Evolutionary conservation across 2,888 invertebrate genomes (phyloP).

Genomic region (Lordiphosa fenestrarum): DNA sequence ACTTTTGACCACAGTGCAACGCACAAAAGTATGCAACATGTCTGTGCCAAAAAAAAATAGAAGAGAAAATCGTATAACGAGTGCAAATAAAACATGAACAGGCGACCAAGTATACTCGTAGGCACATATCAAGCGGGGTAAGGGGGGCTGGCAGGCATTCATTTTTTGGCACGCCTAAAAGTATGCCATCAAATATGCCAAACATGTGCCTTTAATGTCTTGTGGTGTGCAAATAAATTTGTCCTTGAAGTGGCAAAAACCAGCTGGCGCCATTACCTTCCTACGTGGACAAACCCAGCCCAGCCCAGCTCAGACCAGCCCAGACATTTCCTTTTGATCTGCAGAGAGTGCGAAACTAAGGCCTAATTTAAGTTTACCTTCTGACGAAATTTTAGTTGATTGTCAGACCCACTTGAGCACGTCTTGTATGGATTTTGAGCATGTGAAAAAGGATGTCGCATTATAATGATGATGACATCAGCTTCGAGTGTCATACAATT

Average conservation of each 20-base stretch:
- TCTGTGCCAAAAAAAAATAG: conserved; percentile 28
- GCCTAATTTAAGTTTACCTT: too few species aligned
- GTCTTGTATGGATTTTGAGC: too few species aligned
- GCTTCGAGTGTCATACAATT: too few species aligned
- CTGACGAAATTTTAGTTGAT: too few species aligned
- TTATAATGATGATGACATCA: too few species aligned
- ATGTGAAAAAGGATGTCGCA: too few species aligned
- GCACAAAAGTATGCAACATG: conserved; percentile 62
- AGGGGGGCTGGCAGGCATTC: not conserved
- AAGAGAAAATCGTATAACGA: conserved; percentile 52
- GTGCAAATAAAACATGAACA: conserved; percentile 61
- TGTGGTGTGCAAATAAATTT: conserved; percentile 35
- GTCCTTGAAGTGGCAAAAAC: conserved; percentile 23
- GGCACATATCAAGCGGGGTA: conserved; percentile 13
- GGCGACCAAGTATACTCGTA: conserved; percentile 13
- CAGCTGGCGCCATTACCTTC: too few species aligned
- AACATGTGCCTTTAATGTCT: conserved; percentile 61
- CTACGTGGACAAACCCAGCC: too few species aligned
- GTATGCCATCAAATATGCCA: conserved; percentile 73
- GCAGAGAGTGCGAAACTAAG: too few species aligned
- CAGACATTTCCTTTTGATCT: too few species aligned
- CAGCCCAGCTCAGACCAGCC: too few species aligned
- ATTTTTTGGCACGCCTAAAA: conserved; percentile 43
- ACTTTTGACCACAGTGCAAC: not conserved
- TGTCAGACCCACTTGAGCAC: too few species aligned